Evolutionary conservation across 2,797 vertebrate genomes (phyloP), one percentile per base, ranked within the genome.

Genomic region (Astyanax mexicanus): DNA sequence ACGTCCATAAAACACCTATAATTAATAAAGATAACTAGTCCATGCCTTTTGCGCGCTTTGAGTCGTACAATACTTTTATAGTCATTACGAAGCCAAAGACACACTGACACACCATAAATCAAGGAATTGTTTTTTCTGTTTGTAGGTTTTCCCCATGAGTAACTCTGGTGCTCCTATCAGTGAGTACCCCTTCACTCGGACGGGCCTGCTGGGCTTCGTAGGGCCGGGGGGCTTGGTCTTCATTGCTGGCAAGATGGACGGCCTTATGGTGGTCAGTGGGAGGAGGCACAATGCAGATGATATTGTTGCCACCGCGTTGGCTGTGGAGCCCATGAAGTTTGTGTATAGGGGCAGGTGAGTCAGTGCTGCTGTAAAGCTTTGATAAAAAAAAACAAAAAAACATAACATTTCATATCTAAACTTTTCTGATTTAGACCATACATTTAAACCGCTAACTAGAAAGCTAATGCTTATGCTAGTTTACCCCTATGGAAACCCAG

Each of bases 251-350:
- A 99, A 99, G 90, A 99, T 99, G 97, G 98, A 99, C 12, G 98
- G 98, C 6, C 93, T 99, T 80, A 99, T 99, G 95, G 97, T 99
- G 88, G 98, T 99, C 84, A 98, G 96, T 70, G 96, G 96, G 62
- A 93, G 98, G 67, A 91, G 97, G 76, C 97, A 99, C 91, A 99
- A 99, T 58, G 98, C 97, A 0, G 98, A 99, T 4, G 98, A 99
- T 89, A 96, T 99, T 4, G 98, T 99, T 0, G 98, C 98, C 81
- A 99, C 98, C 4, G 98, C 98, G 0, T 86, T 99, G 88, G 98
- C 98, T 0, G 98, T 99, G 80, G 98, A 99, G 87, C 98, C 98
- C 6, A 99, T 99, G 98, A 99, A 99, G 54, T 99, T 99, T 58
- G 97, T 99, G 88, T 99, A 99, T 94, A 93, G 98, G 85, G 98